Evolutionary conservation across 2,113 vertebrate species (phyloP), one percentile per base, ranked within the genome.

Genomic region (Larimichthys polyactis): DNA sequence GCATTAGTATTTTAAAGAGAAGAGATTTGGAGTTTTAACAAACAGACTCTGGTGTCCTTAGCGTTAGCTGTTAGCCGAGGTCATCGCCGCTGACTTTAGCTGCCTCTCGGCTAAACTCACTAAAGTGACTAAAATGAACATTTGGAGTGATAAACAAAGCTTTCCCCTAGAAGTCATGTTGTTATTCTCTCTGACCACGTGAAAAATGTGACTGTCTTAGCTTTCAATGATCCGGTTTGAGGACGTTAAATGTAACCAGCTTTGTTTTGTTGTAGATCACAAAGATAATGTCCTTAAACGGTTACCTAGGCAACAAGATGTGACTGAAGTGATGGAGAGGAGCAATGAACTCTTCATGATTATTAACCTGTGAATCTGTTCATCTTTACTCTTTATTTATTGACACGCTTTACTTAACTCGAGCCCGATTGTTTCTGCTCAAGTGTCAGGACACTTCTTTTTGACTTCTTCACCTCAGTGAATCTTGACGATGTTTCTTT

Each of bases 51-150:
- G 2, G 36, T 91, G 76, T 81, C 81, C 78, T 87, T 78, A 27
- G 62, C 65, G 24, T 83, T 89, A 90, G 88, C 91, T 19, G 22
- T 79, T 87, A 94, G 88, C 76, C 60, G 91, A 92, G 93, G 92
- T 94, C 90, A 93, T 64, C 3, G 40, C 58, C 68, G 71, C 48
- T 67, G 51, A 70, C 27, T 85, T 64, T 51, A 73, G 36, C 52
- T 48, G 0, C 0, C 16, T 24, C 6, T 11, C 36, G 63, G 58
- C 17, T 67, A 20, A 68, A 59, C 3, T 19, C 9, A 16, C 11
- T 46, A 19, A 75, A 1, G 24, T 15, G 11, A 0, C 5, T 20
- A 16, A 60, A 52, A 46, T 17, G 1, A 10, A 20, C 6, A 5
- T 62, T 63, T 24, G 10, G 62, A 19, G 8, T 20, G 8, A 10